Base-by-base conservation (phyloP, 2,113 vertebrate species). In the Alligator mississippiensis region DNA sequence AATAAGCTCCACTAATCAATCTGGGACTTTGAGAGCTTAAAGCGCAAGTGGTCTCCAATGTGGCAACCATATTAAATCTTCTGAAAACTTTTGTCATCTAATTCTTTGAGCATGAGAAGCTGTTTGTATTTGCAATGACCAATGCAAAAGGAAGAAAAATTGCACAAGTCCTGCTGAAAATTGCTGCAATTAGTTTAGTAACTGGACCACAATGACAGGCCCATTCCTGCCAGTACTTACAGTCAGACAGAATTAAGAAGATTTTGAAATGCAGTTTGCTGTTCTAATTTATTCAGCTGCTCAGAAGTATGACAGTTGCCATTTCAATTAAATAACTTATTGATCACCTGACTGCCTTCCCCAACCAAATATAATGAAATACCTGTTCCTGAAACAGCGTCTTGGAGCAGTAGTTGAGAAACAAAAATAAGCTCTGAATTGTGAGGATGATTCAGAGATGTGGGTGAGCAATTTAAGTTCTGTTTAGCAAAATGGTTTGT, bases 151-250 rank as follows among this genome's bases (percentile, higher is more conserved):
- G 82, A 95, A 93, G 87, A 92, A 93, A 93, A 82, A 82, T 91
- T 95, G 74, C 92, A 81, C 25, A 78, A 95, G 60, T 89, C 83
- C 59, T 94, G 57, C 88, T 92, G 77, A 81, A 85, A 59, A 72
- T 47, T 96, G 80, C 34, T 92, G 76, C 79, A 97, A 96, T 72
- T 84, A 83, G 22, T 95, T 97, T 91, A 93, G 96, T 94, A 97
- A 97, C 82, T 55, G 88, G 74, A 94, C 87, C 77, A 87, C 77
- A 96, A 88, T 60, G 90, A 94, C 3, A 25, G 9, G 4, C n/a
- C 11, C 58, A 77, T 89, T 93, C 82, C 87, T 79, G 30, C 24
- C 77, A 82, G 38, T 64, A 91, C 21, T 91, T 93, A 77, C 4
- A 62, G 85, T 82, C 64, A 93, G 77, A n/a, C 22, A n/a, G 77